Conservation (phyloP, 2,888 invertebrate genomes). For the Tetragonisca angustula region DNA sequence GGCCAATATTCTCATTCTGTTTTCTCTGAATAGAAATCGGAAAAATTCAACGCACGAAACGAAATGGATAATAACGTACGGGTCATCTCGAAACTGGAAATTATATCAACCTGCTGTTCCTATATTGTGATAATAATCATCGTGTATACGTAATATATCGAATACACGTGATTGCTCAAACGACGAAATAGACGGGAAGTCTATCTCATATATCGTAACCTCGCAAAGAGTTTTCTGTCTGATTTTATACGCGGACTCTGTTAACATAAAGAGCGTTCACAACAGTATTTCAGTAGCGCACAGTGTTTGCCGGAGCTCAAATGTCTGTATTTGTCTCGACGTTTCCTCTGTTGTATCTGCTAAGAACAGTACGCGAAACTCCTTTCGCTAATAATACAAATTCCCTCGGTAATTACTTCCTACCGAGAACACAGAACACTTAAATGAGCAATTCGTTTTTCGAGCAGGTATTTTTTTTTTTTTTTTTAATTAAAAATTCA, state of each 20-base stretch:
- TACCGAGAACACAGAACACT: neutral
- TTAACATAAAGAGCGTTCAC: neutral
- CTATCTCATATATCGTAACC: too few species aligned
- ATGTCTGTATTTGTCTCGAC: constrained; percentile 10
- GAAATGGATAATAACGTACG: neutral
- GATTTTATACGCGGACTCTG: neutral
- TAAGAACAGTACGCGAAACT: neutral
- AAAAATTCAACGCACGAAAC: neutral
- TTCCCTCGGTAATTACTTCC: constrained; percentile 24
- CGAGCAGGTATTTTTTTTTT: neutral
- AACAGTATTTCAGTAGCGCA: neutral
- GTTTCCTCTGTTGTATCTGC: neutral
- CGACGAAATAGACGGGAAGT: neutral
- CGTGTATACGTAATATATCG: neutral
- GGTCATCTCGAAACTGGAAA: neutral
- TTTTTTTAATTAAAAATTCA: constrained; percentile 24
- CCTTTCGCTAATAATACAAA: constrained; percentile 21
- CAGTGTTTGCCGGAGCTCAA: neutral
- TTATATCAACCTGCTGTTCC: neutral
- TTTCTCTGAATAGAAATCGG: neutral
- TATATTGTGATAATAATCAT: neutral
- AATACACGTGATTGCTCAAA: neutral
- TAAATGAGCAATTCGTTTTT: neutral
- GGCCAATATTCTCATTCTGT: neutral
- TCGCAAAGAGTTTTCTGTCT: neutral